Percentiles rank a stretch among this genome's conserved stretches.
These are phyloP conservation scores for Dendrocopos noguchii DNA, from an alignment of 2,113 vertebrate species.

Conservation along the genomic window DNA sequence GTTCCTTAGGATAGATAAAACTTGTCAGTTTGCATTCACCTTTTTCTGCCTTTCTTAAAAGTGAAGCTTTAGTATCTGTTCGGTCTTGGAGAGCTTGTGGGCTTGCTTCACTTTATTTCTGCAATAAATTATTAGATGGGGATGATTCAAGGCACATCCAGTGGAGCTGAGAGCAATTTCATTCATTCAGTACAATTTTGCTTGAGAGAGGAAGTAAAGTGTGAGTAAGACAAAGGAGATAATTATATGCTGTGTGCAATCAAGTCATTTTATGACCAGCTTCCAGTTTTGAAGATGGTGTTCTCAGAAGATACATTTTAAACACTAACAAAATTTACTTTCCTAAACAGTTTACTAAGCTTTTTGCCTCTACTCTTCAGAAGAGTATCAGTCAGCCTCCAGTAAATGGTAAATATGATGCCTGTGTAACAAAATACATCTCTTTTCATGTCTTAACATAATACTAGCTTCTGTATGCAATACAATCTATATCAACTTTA, in stretches of 20 bases:
- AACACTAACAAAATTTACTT: background rate
- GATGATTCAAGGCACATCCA: background rate
- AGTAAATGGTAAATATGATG: background rate
- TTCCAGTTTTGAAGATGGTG: background rate
- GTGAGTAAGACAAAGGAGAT: background rate
- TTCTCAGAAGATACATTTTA: constrained; percentile 1
- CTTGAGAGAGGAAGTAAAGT: background rate
- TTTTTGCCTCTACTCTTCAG: background rate
- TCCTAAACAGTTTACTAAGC: background rate
- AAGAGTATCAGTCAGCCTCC: background rate
- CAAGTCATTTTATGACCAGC: background rate
- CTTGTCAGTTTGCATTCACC: background rate
- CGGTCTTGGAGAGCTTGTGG: background rate
- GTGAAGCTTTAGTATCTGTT: background rate
- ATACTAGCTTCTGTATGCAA: background rate
- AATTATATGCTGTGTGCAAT: background rate
- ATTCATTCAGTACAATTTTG: background rate
- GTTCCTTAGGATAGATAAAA: background rate
- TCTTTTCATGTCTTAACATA: background rate
- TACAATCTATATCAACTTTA: background rate
- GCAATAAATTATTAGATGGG: background rate
- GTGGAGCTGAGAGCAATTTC: background rate
- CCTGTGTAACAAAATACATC: background rate
- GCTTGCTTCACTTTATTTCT: background rate
- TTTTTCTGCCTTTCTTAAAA: background rate